phyloP scores from a whole-genome alignment of 2,888 invertebrate species.

The Chesias legatella region DNA sequence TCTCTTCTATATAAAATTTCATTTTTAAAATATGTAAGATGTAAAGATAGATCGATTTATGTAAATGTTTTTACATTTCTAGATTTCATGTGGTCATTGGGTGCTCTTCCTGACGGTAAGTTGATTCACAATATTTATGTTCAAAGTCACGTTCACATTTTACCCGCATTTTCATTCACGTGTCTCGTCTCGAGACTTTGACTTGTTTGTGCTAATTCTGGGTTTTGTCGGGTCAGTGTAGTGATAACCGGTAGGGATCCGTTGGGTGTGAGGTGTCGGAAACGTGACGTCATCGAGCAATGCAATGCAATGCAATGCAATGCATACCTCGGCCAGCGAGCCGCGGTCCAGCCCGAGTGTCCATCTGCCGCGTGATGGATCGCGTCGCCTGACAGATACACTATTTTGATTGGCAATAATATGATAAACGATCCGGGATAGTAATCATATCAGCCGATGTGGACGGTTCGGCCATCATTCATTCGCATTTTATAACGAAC shows the following conservation, averaged over 20 bases:
- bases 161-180: slow-evolving; percentile 53
- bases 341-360: slow-evolving; percentile 39
- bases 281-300: slow-evolving; percentile 27
- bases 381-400: slow-evolving; percentile 75
- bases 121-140: slow-evolving; percentile 66
- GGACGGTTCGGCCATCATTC: slow-evolving; percentile 65
- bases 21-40: slow-evolving; percentile 57
- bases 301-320: too few species aligned
- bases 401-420: slow-evolving; percentile 81
- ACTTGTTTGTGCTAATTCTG: slow-evolving; percentile 41
- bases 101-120: slow-evolving; percentile 98
- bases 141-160: slow-evolving; percentile 53
- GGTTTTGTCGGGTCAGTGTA: slow-evolving; percentile 22
- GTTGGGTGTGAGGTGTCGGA: slow-evolving; percentile 51
- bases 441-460: slow-evolving; percentile 69
- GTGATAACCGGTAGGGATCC: slow-evolving; percentile 52
- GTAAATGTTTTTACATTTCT: slow-evolving; percentile 84
- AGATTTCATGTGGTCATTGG: slow-evolving; percentile 99
- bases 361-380: slow-evolving; percentile 68
- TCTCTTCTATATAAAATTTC: slow-evolving; percentile 44
- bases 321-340: slow-evolving; percentile 39
- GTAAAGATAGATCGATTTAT: slow-evolving; percentile 78
- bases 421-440: slow-evolving; percentile 73
- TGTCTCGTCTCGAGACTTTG: slow-evolving; percentile 28
- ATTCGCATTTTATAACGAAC: slow-evolving; percentile 60